Percentiles rank a stretch among this genome's conserved stretches.
phyloP scores from a whole-genome alignment of 1,140 invertebrate genomes.

The Neodiprion lecontei region DNA sequence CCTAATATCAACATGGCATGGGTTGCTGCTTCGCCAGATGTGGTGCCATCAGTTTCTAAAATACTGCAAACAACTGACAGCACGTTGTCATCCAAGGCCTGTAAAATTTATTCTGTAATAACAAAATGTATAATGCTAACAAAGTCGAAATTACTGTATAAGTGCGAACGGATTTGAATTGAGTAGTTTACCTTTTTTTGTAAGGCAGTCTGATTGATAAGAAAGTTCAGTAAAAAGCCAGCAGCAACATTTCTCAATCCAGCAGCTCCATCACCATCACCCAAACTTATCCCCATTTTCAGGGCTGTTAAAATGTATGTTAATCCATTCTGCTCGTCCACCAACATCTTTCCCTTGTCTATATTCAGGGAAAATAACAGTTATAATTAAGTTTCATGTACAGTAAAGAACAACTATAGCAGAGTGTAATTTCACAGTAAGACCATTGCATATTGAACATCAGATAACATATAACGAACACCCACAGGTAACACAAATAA shows the following conservation, averaged over 20 bases:
- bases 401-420: conserved; percentile 13
- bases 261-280: conserved; percentile 40
- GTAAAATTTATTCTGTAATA: conserved; percentile 29
- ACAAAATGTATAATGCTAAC: conserved; percentile 15
- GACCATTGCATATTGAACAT: neutral
- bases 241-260: conserved; percentile 64
- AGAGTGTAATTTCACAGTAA: conserved; percentile 16
- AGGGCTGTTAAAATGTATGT: conserved; percentile 44
- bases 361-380: conserved; percentile 20
- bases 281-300: conserved; percentile 38
- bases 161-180: conserved; percentile 12
- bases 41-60: conserved; percentile 58
- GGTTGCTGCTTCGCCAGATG: conserved; percentile 65
- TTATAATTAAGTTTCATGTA: neutral
- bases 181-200: conserved; percentile 52
- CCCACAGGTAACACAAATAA: too few relatives aligned
- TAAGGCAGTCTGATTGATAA: conserved; percentile 75
- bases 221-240: conserved; percentile 81
- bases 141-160: conserved; percentile 8
- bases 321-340: conserved; percentile 69
- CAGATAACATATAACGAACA: too few relatives aligned
- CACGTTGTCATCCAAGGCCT: conserved; percentile 72
- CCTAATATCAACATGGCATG: conserved; percentile 77
- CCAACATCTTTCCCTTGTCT: conserved; percentile 63
- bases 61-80: conserved; percentile 67